phyloP scores from a whole-genome alignment of 2,113 vertebrate genomes.

The Malurus cyaneus region DNA sequence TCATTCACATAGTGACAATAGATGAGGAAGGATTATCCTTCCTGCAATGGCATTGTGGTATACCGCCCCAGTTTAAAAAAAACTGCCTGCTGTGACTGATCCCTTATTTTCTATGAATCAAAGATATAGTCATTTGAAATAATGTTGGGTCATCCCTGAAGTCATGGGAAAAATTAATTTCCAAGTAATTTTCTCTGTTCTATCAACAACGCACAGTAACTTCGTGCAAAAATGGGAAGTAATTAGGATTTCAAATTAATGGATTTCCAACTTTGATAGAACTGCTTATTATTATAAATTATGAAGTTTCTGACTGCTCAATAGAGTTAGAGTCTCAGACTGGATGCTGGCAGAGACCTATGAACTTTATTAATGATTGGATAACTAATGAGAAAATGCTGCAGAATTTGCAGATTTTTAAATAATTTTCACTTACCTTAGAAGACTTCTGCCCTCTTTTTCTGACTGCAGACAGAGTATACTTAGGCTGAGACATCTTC shows the following conservation, averaged over 20 bases:
- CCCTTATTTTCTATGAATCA: neutral
- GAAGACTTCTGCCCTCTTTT: conserved; percentile 16
- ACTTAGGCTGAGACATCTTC: neutral
- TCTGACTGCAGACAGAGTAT: neutral
- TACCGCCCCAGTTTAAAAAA: neutral
- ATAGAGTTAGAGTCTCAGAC: neutral
- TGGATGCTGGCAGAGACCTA: neutral
- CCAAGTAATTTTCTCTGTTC: neutral
- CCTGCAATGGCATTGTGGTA: accelerated
- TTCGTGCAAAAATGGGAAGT: neutral
- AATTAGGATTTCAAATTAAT: neutral
- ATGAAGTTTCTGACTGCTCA: neutral
- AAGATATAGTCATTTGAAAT: neutral
- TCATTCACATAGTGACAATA: neutral
- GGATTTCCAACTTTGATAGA: neutral
- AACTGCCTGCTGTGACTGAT: neutral
- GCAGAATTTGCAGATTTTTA: conserved; percentile 4
- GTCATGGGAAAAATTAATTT: neutral
- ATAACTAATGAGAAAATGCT: conserved; percentile 30
- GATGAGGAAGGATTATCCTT: neutral
- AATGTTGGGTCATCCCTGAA: neutral
- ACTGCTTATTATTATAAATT: neutral
- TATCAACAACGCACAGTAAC: neutral
- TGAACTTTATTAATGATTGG: conserved; percentile 30
- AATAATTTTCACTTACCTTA: conserved; percentile 29